A percentile compares a stretch with the other conserved stretches of the same genome.
Conservation (phyloP, 2,888 invertebrate genomes). For the Brachyptera risi region DNA sequence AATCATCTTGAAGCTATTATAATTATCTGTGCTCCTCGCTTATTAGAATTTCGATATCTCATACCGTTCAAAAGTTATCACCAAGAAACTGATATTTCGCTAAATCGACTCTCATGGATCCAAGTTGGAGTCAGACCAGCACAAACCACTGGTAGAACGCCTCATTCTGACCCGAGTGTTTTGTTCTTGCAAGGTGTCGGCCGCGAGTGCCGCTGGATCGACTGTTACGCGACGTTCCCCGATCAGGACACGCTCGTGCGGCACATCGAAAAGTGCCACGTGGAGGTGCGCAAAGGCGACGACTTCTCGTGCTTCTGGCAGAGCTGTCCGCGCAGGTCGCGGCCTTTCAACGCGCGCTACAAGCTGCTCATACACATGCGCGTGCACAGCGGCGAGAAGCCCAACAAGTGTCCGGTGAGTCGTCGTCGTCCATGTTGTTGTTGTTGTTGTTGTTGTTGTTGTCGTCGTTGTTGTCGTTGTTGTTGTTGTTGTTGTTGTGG, state of each 20-base stretch:
- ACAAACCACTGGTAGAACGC: not conserved
- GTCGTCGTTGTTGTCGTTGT: no score
- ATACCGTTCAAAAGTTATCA: no score
- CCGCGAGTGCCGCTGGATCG: slow-evolving; percentile 74
- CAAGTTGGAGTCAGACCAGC: not conserved
- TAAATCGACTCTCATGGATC: no score
- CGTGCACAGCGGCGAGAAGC: slow-evolving; percentile 97
- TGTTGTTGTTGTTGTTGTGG: no score
- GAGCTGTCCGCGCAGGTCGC: slow-evolving; percentile 81
- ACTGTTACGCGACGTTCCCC: slow-evolving; percentile 74
- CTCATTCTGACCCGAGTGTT: not conserved
- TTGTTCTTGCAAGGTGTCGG: not conserved
- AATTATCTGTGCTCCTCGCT: no score
- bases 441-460: no score
- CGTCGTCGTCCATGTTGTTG: no score
- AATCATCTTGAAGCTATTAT: no score
- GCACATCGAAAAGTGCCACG: slow-evolving; percentile 82
- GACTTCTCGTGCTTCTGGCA: slow-evolving; percentile 93
- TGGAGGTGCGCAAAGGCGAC: slow-evolving; percentile 69
- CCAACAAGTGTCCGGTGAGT: slow-evolving; percentile 95
- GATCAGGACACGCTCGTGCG: slow-evolving; percentile 75
- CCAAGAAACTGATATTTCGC: no score
- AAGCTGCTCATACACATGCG: slow-evolving; percentile 96
- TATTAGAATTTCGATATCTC: no score
- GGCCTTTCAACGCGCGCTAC: slow-evolving; percentile 96